phyloP scores from a whole-genome alignment of 37 sponge, comb jelly and placozoan genomes.

The Hexactinellida sp. region DNA sequence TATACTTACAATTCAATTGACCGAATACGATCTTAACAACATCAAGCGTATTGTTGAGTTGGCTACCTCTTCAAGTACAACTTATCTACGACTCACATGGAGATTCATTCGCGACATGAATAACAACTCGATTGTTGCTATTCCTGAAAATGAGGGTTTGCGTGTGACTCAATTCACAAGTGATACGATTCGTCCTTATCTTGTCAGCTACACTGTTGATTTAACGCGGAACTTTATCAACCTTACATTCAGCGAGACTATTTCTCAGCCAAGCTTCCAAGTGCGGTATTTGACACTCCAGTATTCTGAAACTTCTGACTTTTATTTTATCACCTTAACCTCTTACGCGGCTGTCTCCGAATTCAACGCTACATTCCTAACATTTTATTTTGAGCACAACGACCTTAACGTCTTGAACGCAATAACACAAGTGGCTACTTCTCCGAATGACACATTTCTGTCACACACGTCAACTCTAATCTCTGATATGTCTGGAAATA shows the following conservation, averaged over 20 bases:
- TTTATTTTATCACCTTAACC: neutral
- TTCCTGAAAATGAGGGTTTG: constrained; percentile 24
- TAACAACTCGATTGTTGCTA: constrained; percentile 36
- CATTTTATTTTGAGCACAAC: neutral
- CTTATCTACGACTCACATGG: constrained; percentile 33
- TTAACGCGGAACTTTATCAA: constrained; percentile 30
- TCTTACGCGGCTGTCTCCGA: neutral
- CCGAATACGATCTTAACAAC: constrained; percentile 49
- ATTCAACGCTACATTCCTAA: neutral
- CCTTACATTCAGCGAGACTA: constrained; percentile 37
- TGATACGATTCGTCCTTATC: constrained; percentile 35
- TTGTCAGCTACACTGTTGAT: constrained; percentile 40
- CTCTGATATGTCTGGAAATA: constrained; percentile 45
- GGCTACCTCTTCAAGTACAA: constrained; percentile 30
- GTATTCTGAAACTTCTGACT: neutral
- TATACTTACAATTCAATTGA: constrained; percentile 32
- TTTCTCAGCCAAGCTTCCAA: constrained; percentile 7
- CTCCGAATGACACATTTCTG: constrained; percentile 8
- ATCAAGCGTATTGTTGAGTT: constrained; percentile 58
- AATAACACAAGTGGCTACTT: constrained; percentile 10
- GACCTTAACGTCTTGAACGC: constrained; percentile 20
- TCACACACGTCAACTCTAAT: constrained; percentile 25
- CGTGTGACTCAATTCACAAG: constrained; percentile 32
- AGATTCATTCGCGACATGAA: constrained; percentile 51
- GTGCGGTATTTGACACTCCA: constrained; percentile 13